Conservation (phyloP, 2,888 invertebrate genomes). For the Tetragonisca angustula region DNA sequence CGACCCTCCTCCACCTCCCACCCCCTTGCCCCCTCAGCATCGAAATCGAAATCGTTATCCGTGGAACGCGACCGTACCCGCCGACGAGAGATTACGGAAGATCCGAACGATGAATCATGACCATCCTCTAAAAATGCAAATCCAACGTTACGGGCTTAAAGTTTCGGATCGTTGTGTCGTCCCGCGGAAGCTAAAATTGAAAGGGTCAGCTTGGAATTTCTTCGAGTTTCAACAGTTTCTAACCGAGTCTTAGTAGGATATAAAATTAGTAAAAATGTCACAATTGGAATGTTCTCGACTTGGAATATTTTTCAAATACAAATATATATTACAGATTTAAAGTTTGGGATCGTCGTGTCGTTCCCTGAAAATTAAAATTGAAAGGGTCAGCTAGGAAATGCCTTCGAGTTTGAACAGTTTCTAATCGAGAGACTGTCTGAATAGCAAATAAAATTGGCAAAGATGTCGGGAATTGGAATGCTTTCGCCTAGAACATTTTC, state of each 20-base stretch:
- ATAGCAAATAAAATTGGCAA: no score
- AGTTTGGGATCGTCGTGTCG: no score
- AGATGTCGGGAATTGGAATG: no score
- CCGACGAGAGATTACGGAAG: background rate
- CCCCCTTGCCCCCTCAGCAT: constrained; percentile 2
- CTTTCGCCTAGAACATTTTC: no score
- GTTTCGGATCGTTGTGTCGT: background rate
- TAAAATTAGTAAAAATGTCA: no score
- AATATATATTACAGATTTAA: background rate
- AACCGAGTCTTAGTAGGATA: fast-evolving
- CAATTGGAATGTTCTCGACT: no score
- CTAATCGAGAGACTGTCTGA: no score
- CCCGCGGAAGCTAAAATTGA: background rate
- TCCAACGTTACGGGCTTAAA: background rate
- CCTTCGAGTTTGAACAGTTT: no score
- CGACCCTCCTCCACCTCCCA: constrained; percentile 42
- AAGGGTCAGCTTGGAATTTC: background rate
- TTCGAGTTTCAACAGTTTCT: no score
- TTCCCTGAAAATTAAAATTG: no score
- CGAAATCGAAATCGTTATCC: constrained; percentile 65
- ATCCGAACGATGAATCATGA: constrained; percentile 4
- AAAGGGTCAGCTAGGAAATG: no score
- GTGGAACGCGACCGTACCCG: constrained; percentile 25
- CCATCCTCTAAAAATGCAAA: background rate
- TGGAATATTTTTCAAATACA: background rate